A percentile compares a stretch with the other conserved stretches of the same genome.
These are phyloP conservation scores for Graphium colonna DNA, from an alignment of 2,888 invertebrate species.

Conservation along the genomic window DNA sequence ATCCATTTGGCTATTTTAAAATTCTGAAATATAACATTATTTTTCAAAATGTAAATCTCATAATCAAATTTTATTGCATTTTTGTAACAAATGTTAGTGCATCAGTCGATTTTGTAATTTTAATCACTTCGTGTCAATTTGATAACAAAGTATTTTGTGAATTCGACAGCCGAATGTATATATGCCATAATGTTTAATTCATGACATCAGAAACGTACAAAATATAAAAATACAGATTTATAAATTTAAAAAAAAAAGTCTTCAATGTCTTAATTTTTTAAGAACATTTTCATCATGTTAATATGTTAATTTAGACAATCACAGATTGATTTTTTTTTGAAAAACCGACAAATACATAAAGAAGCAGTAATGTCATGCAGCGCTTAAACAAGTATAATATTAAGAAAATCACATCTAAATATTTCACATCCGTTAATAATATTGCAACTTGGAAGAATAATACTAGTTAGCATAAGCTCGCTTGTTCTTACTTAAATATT, in stretches of 20 bases:
- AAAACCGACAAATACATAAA: background rate
- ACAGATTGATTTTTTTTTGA: background rate
- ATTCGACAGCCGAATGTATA: background rate
- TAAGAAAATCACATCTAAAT: background rate
- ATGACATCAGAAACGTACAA: background rate
- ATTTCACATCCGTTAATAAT: slow-evolving; percentile 10
- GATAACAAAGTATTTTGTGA: background rate
- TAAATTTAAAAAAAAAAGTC: background rate
- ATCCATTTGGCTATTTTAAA: too few relatives aligned
- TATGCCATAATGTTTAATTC: background rate
- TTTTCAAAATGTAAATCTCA: too few relatives aligned
- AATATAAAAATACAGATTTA: background rate
- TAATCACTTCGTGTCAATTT: background rate
- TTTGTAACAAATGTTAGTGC: background rate
- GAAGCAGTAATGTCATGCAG: background rate
- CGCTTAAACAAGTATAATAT: background rate
- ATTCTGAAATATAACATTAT: too few relatives aligned
- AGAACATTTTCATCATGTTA: background rate
- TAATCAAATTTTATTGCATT: too few relatives aligned
- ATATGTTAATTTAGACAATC: background rate
- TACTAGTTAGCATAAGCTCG: slow-evolving; percentile 12
- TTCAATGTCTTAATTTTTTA: background rate
- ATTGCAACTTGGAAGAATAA: slow-evolving; percentile 25
- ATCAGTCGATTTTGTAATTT: background rate
- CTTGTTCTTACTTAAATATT: slow-evolving; percentile 1